Percentiles rank a stretch among this genome's conserved stretches.
phyloP scores from a whole-genome alignment of 2,113 vertebrate species.

The Phylloscopus trochiloides region DNA sequence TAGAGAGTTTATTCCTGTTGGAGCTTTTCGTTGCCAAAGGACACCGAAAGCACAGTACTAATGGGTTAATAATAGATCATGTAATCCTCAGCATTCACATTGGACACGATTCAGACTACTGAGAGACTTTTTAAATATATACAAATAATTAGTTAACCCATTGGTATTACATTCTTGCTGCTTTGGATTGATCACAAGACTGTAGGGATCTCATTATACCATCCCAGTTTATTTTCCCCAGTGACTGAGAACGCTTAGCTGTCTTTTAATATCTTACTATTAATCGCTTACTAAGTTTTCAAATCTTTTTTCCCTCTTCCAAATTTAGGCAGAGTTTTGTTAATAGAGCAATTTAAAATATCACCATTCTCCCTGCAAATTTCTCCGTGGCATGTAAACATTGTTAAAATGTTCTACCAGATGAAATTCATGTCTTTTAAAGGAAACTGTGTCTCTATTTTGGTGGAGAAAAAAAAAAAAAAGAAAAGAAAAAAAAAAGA shows the following conservation, averaged over 20 bases:
- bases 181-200: constrained; percentile 64
- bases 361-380: constrained; percentile 16
- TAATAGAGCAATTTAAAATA: constrained; percentile 43
- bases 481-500: background rate
- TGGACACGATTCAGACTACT: constrained; percentile 44
- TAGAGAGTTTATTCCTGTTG: background rate
- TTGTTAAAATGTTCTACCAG: constrained; percentile 58
- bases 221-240: constrained; percentile 43
- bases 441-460: constrained; percentile 65
- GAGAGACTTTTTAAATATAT: constrained; percentile 56
- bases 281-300: constrained; percentile 51
- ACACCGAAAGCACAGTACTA: background rate
- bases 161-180: constrained; percentile 54
- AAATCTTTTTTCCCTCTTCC: constrained; percentile 12
- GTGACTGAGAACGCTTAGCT: constrained; percentile 47
- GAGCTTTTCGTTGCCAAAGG: background rate
- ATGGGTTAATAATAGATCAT: constrained; percentile 44
- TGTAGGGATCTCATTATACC: constrained; percentile 64
- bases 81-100: background rate
- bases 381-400: constrained; percentile 62
- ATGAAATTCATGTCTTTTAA: constrained; percentile 72
- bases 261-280: constrained; percentile 58
- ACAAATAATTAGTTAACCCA: constrained; percentile 64
- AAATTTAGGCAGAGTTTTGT: constrained; percentile 43
- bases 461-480: constrained; percentile 43